Base-by-base conservation (phyloP, 2,797 vertebrate species). In the Leuciscus waleckii region DNA sequence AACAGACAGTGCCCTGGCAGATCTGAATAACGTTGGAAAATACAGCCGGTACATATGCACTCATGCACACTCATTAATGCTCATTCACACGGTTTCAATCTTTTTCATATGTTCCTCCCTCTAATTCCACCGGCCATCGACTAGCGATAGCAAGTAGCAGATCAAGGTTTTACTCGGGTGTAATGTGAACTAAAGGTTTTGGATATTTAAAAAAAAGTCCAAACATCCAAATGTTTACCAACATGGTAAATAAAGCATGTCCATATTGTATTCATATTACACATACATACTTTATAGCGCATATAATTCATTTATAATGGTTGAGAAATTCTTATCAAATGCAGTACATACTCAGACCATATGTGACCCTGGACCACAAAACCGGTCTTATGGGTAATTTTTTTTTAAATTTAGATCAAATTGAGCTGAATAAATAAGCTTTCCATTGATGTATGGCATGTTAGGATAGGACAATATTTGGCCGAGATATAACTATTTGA, bases 11-110 rank as follows among this genome's bases (percentile, higher is more conserved):
- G 96, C 96, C 65, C 96, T 99, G 88, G 98, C 98, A 32, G 97
- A 99, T 91, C 88, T 99, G 86, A 99, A 97, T 93, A 99, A 99
- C 92, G 39, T 98, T 9, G 98, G 97, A 41, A 98, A 98, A 88
- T 97, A 97, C 89, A 97, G 97, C 89, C 96, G 97, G 98, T 98
- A 94, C 63, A 26, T 26, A 32, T 65, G 16, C 10, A 32, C 26
- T 29, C 26, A 17, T 43, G 17, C 51, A 46, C 29, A 37, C 37
- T 29, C 19, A 13, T 14, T 61, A 2, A 58, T 43, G 67, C 26
- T 63, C 17, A 29, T 46, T 26, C 32, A 80, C 29, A 67, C 17
- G 35, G 32, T 41, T 58, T 63, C 21, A 84, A 3, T 29, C 61
- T 29, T 39, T 29, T 41, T 68, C 29, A 32, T 39, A 68, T 29